Conservation (phyloP, 2,888 invertebrate species). For the Plutella xylostella region DNA sequence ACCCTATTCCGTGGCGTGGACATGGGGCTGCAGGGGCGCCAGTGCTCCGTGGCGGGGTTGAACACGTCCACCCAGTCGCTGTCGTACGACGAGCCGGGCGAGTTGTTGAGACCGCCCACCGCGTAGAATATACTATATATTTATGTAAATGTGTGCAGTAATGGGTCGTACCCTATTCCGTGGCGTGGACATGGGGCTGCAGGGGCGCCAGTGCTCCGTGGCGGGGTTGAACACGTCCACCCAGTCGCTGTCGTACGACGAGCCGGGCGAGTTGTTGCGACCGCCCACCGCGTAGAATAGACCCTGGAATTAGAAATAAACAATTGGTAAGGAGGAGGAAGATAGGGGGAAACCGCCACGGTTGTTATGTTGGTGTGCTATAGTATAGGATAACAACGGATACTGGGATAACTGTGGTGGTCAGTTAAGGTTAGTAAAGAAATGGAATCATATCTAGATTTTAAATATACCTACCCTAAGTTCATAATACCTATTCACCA, state of each 20-base stretch:
- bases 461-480: no score
- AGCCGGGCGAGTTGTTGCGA: slow-evolving; percentile 89
- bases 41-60: slow-evolving; percentile 86
- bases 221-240: slow-evolving; percentile 89
- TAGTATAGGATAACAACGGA: no score
- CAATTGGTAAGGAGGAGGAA: no score
- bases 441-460: no score
- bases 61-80: slow-evolving; percentile 91
- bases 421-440: no score
- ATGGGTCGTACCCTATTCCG: slow-evolving; percentile 82
- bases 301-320: slow-evolving; percentile 58
- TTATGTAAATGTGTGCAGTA: no score
- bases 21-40: slow-evolving; percentile 91
- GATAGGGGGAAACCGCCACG: no score
- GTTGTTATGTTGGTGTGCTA: no score
- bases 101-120: slow-evolving; percentile 92
- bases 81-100: slow-evolving; percentile 88
- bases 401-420: no score
- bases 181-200: slow-evolving; percentile 88
- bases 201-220: slow-evolving; percentile 87
- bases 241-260: slow-evolving; percentile 89
- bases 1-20: slow-evolving; percentile 86
- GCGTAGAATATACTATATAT: slow-evolving; percentile 92
- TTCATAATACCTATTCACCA: no score
- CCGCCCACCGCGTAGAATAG: slow-evolving; percentile 94